Conservation (phyloP, 1,140 invertebrate genomes). For the Oscheius sp. region DNA sequence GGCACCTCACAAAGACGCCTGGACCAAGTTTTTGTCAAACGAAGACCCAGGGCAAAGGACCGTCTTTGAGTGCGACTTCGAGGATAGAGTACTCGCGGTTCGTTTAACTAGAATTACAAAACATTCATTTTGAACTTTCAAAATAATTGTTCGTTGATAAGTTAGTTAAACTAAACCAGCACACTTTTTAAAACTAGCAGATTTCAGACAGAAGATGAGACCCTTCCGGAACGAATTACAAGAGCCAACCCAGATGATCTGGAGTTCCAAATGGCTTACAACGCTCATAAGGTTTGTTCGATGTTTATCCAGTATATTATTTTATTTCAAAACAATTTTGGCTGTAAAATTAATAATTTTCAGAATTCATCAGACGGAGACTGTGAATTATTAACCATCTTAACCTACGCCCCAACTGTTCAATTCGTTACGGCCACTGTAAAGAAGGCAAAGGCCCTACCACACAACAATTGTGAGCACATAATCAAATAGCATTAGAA, state of each 20-base stretch:
- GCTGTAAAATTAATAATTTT: not conserved
- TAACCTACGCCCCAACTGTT: constrained; percentile 50
- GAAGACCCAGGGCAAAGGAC: constrained; percentile 42
- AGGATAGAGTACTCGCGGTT: constrained; percentile 29
- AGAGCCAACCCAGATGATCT: constrained; percentile 24
- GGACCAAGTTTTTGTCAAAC: constrained; percentile 48
- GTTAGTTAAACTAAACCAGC: no score
- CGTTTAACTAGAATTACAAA: not conserved
- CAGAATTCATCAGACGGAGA: constrained; percentile 10
- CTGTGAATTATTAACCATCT: constrained; percentile 50
- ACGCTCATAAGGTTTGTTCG: constrained; percentile 12
- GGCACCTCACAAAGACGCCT: constrained; percentile 57
- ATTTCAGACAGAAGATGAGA: constrained; percentile 41
- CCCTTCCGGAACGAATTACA: constrained; percentile 22
- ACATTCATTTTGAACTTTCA: not conserved
- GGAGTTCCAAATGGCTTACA: constrained; percentile 25
- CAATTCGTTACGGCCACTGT: constrained; percentile 58
- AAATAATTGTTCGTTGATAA: no score
- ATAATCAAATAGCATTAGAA: no score
- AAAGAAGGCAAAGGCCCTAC: constrained; percentile 46
- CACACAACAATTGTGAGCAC: constrained; percentile 39
- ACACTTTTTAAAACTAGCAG: no score
- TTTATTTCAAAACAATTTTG: not conserved
- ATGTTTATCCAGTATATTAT: not conserved
- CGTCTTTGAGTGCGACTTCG: constrained; percentile 40